A percentile compares a stretch with the other conserved stretches of the same genome.
Evolutionary conservation across 2,888 invertebrate species (phyloP).

Genomic region (Ptilodon capucinus): DNA sequence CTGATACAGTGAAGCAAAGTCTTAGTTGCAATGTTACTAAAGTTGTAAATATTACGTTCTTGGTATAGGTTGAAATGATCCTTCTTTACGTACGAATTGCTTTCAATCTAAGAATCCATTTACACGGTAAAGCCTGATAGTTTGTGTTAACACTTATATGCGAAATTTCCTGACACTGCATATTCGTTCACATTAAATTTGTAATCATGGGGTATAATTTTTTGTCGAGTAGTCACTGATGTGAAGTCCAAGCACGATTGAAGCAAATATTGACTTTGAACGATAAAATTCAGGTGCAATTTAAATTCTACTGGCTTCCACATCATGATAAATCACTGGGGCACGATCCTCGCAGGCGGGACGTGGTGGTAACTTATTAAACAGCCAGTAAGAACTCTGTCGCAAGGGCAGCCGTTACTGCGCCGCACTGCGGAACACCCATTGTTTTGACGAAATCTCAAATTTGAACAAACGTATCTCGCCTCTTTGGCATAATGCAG

Average conservation of each 20-base stretch:
- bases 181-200: no score
- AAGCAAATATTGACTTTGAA: slow-evolving; percentile 1
- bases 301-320: slow-evolving; percentile 35
- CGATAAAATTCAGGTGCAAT: slow-evolving; percentile 28
- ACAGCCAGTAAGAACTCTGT: slow-evolving; percentile 34
- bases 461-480: slow-evolving; percentile 31
- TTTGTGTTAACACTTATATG: no score
- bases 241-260: not conserved
- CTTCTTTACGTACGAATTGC: no score
- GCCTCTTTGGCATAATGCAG: slow-evolving; percentile 17
- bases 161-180: no score
- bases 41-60: no score
- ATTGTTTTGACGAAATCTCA: slow-evolving; percentile 48
- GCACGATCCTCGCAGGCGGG: slow-evolving; percentile 26
- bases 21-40: no score
- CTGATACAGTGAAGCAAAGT: no score
- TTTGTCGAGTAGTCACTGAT: no score
- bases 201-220: no score
- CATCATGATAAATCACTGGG: slow-evolving; percentile 36
- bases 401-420: slow-evolving; percentile 47
- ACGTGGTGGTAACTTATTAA: slow-evolving; percentile 51
- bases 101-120: no score
- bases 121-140: no score
- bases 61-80: no score
- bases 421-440: slow-evolving; percentile 64